Conservation (phyloP, 2,113 vertebrate species). For the Anoura caudifer region DNA sequence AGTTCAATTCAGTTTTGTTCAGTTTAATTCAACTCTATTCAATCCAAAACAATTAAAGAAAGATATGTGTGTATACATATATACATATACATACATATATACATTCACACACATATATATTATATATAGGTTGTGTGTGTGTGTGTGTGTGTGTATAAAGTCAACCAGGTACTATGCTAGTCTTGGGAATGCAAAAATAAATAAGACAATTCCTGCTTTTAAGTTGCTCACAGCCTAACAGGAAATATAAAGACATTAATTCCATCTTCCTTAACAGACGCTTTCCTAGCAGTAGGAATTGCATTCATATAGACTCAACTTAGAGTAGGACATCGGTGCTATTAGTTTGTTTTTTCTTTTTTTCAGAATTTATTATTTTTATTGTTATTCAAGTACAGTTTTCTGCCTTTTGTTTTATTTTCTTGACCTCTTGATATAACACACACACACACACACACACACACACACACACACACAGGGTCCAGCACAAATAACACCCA, state of each 20-base stretch:
- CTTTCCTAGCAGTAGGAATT: not conserved
- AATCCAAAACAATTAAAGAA: not conserved
- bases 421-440: not conserved
- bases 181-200: slow-evolving; percentile 21
- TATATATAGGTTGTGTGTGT: too few relatives aligned
- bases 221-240: not conserved
- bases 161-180: not conserved
- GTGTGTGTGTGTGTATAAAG: too few relatives aligned
- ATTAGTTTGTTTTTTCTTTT: not conserved
- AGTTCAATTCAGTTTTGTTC: not conserved
- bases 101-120: not conserved
- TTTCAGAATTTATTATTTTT: too few relatives aligned
- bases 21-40: not conserved
- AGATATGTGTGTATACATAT: too few relatives aligned
- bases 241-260: not conserved
- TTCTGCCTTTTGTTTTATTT: not conserved
- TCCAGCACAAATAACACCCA: too few relatives aligned
- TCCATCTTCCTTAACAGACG: not conserved
- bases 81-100: not conserved
- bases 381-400: too few relatives aligned
- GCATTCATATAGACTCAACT: not conserved
- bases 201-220: not conserved
- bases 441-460: too few relatives aligned
- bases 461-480: too few relatives aligned
- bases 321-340: not conserved